Conservation (phyloP, 2,113 vertebrate genomes). For the Psephotus haematonotus region DNA sequence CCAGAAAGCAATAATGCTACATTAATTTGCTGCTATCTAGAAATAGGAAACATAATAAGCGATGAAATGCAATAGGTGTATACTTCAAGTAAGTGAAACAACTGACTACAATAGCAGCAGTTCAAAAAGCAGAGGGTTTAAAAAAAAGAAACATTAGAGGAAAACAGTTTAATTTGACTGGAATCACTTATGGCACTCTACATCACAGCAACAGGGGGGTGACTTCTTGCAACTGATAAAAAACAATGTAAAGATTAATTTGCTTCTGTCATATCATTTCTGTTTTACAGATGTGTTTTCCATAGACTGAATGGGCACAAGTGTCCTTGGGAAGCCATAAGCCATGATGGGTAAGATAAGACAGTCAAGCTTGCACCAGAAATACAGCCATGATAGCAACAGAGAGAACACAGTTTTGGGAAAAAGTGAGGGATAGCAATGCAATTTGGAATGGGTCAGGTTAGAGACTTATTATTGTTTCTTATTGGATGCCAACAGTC, state of each 20-base stretch:
- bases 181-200: neutral
- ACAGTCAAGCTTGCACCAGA: neutral
- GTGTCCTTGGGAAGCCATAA: neutral
- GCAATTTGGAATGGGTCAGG: neutral
- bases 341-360: neutral
- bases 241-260: neutral
- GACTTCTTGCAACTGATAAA: neutral
- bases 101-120: neutral
- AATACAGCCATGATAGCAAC: neutral
- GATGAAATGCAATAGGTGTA: neutral
- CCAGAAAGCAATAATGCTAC: neutral
- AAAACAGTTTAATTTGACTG: neutral
- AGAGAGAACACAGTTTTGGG: neutral
- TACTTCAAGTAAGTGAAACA: neutral
- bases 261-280: rapidly evolving
- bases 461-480: neutral
- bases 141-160: neutral
- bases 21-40: neutral
- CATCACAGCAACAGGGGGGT: neutral
- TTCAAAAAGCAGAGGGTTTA: neutral
- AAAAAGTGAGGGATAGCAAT: neutral
- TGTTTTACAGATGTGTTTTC: neutral
- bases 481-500: neutral
- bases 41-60: neutral
- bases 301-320: neutral